A percentile compares a stretch with the other conserved stretches of the same genome.
phyloP scores from a whole-genome alignment of 2,888 invertebrate species.

The Drosophila pullipes region DNA sequence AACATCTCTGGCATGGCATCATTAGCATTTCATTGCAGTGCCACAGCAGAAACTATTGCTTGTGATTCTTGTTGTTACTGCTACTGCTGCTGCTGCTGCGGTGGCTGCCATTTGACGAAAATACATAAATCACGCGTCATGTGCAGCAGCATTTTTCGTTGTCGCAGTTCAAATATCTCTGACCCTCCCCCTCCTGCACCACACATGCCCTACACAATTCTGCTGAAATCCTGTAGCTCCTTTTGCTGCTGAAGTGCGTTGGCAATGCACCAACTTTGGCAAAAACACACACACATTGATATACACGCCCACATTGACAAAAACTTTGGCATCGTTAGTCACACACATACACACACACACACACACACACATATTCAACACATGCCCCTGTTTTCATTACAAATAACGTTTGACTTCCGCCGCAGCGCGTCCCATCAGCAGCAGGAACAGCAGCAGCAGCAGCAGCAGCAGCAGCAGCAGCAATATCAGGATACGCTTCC shows the following conservation, averaged over 20 bases:
- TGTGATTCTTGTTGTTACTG: slow-evolving; percentile 30
- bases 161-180: slow-evolving; percentile 71
- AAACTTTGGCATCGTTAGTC: slow-evolving; percentile 63
- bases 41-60: slow-evolving; percentile 42
- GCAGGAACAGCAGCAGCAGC: slow-evolving; percentile 6
- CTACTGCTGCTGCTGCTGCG: slow-evolving; percentile 36
- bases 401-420: slow-evolving; percentile 82
- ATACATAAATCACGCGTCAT: slow-evolving; percentile 79
- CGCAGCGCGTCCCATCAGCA: slow-evolving; percentile 60
- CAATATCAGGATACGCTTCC: slow-evolving; percentile 40
- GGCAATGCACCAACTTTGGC: slow-evolving; percentile 73
- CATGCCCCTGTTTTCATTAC: slow-evolving; percentile 82
- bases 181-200: neutral
- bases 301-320: slow-evolving; percentile 28
- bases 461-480: slow-evolving; percentile 3
- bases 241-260: slow-evolving; percentile 65
- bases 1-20: slow-evolving; percentile 71
- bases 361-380: slow-evolving; percentile 50
- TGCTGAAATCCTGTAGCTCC: slow-evolving; percentile 1
- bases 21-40: slow-evolving; percentile 78
- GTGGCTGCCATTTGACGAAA: slow-evolving; percentile 75
- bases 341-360: slow-evolving; percentile 18
- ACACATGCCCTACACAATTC: neutral
- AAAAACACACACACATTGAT: slow-evolving; percentile 16
- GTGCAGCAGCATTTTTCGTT: slow-evolving; percentile 71